Conservation (phyloP, 1,140 invertebrate genomes). For the Helicoverpa armigera region DNA sequence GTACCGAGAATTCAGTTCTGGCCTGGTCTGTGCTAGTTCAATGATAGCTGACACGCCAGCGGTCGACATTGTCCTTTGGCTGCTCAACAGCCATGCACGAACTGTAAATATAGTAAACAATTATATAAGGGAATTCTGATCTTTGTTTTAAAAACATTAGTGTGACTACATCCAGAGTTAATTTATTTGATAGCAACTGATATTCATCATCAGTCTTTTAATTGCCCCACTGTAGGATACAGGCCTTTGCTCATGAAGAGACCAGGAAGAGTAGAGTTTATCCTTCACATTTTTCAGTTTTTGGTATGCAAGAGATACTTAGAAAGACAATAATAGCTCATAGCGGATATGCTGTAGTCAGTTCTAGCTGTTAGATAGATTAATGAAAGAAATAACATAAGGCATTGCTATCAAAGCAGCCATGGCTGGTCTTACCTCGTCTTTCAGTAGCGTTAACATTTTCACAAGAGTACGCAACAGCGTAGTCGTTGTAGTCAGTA, state of each 20-base stretch:
- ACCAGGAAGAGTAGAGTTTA: too few species aligned
- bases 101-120: slow-evolving; percentile 54
- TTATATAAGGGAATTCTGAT: background rate
- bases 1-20: slow-evolving; percentile 61
- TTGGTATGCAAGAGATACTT: too few species aligned
- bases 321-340: too few species aligned
- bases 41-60: slow-evolving; percentile 55
- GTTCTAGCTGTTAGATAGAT: too few species aligned
- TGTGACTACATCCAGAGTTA: too few species aligned
- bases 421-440: slow-evolving; percentile 57
- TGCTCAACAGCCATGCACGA: slow-evolving; percentile 70
- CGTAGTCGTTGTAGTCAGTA: slow-evolving; percentile 73
- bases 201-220: too few species aligned
- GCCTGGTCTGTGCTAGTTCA: slow-evolving; percentile 51
- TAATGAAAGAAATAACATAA: too few species aligned
- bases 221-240: background rate
- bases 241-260: background rate
- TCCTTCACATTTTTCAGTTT: too few species aligned
- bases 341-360: too few species aligned
- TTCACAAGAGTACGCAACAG: slow-evolving; percentile 72
- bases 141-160: too few species aligned
- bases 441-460: slow-evolving; percentile 61
- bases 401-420: too few species aligned
- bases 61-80: slow-evolving; percentile 57
- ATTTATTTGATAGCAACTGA: too few species aligned